Base-by-base conservation (phyloP, 2,113 vertebrate genomes). In the Melanerpes formicivorus region DNA sequence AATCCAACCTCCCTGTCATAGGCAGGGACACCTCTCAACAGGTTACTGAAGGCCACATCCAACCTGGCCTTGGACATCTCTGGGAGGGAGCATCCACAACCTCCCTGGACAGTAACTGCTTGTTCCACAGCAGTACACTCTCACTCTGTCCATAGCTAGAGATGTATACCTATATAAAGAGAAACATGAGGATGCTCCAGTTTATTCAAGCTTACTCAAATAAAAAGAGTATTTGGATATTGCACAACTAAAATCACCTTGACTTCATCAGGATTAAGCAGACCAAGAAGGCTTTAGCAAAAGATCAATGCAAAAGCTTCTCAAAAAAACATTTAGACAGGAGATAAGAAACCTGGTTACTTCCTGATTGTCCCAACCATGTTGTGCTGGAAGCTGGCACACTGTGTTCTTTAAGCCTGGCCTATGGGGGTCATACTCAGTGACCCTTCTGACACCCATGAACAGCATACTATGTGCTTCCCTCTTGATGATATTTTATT, bases 241-340 rank as follows among this genome's bases (percentile, higher is more conserved):
- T 14, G 21, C 30, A 37, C 54, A 12, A 8, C 3, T 46, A 46
- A 76, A 84, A 79, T 72, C 55, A 7, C 0, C 0, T 21, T 32
- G 59, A n/a, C 71, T 75, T 63, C 76, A 6, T 64, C 56, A 56
- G 76, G 91, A 60, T 79, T 72, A 52, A 90, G 58, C 88, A 75
- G 71, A 50, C 52, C 74, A 67, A 37, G 74, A 60, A 59, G 26
- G 22, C 4, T 87, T 81, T 56, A 37, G 72, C 81, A 56, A 52
- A 55, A 80, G 54, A 85, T 79, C 63, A 25, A 6, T 22, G 30
- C 9, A 11, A 93, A 90, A 92, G 50, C 44, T 60, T 2, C 32
- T 90, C 54, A 1, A 3, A 8, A 54, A 44, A 44, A 5, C 27
- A 5, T 69, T 90, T 19, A 42, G 42, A 44, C 44, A 29, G 67